Evolutionary conservation across 2,888 invertebrate genomes (phyloP), one percentile per base, ranked within the genome.

Genomic region (Melinopterus prodromus): DNA sequence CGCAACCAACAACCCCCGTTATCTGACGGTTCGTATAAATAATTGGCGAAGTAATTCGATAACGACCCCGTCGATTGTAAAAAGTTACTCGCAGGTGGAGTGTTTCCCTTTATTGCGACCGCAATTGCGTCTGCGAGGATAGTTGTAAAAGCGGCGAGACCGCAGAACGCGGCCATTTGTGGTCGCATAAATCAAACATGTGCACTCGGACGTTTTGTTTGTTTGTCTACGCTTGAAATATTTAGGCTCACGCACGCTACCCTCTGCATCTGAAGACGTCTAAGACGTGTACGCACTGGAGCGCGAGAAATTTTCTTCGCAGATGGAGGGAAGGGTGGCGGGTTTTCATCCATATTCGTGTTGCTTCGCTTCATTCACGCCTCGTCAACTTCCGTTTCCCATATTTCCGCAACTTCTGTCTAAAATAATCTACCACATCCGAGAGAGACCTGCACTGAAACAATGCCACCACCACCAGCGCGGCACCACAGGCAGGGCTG

Each of bases 351-450:
- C 53, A 53, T 53, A 53, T 81, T 80, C 82, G 80, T 81, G 84
- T 86, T 86, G 86, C 85, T 85, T 86, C 86, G 86, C 86, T 86
- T 88, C 87, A 87, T 88, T 89, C 88, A 87, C 89, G 88, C 86
- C 87, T 88, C 89, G 89, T 89, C 89, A 87, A 88, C 86, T 88
- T 87, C 87, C 86, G 87, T 87, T 87, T 85, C 80, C 86, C 86
- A 88, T 88, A 87, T 88, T 88, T 88, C 88, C 88, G 87, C 87
- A 86, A 88, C 87, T 88, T 87, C 88, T 86, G 87, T 86, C 86
- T 84, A 84, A 87, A 87, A 87, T 88, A 88, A 88, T 88, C 87
- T 86, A 85, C 83, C 77, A 81, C 81, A 81, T 81, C 85, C 85
- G 82, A 83, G 80, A 82, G 81, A 81, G 81, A 81, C 26, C 26